These are phyloP conservation scores for Petrocephalus schoutedeni DNA, from an alignment of 2,797 vertebrate genomes.

Conservation along the genomic window DNA sequence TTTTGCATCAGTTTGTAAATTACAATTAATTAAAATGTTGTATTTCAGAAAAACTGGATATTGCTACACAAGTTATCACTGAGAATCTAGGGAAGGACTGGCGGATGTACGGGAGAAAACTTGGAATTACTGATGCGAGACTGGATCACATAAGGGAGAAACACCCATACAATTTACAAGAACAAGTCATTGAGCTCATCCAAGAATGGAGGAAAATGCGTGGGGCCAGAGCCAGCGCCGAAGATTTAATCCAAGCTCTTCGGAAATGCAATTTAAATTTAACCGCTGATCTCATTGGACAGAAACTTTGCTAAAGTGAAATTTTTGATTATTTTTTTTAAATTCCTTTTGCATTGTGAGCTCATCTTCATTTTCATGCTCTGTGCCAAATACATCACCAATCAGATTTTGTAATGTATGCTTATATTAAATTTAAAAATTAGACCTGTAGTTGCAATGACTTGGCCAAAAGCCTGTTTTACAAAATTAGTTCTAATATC, in stretches of 20 bases:
- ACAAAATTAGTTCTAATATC: not conserved
- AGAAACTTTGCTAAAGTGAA: conserved; percentile 32
- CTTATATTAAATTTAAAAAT: not conserved
- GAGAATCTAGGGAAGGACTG: conserved; percentile 62
- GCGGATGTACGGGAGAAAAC: conserved; percentile 65
- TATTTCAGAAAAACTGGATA: conserved; percentile 53
- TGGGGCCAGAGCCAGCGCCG: conserved; percentile 45
- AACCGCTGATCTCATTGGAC: conserved; percentile 68
- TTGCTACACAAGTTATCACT: conserved; percentile 56
- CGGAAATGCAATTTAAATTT: conserved; percentile 62
- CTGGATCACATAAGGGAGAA: conserved; percentile 61
- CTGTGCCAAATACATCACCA: not conserved
- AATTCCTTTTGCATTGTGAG: not conserved
- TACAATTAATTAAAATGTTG: too few species aligned
- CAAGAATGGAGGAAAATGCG: conserved; percentile 62
- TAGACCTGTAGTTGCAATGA: not conserved
- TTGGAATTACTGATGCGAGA: conserved; percentile 57
- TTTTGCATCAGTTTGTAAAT: not conserved
- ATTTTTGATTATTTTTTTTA: not conserved
- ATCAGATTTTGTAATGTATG: not conserved
- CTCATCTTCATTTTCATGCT: not conserved
- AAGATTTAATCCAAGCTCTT: conserved; percentile 62
- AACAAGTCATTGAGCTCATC: conserved; percentile 62
- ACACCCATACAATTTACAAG: conserved; percentile 53
- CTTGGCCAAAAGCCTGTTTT: not conserved